Evolutionary conservation across 2,113 vertebrate species (phyloP), one percentile per base, ranked within the genome.

Genomic region (Python bivittatus): DNA sequence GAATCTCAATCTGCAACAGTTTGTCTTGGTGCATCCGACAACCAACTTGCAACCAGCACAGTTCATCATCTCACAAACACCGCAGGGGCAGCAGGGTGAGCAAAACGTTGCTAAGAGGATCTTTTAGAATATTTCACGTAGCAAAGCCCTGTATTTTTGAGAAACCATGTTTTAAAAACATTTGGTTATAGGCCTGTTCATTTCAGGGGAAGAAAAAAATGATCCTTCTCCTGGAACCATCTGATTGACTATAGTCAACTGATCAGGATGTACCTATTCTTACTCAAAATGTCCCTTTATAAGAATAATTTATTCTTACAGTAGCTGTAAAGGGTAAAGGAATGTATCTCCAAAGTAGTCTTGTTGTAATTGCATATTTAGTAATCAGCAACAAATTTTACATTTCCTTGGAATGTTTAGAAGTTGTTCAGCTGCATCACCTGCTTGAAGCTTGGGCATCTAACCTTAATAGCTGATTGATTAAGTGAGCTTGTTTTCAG

Each of bases 51-150:
- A 99, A 95, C 98, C 98, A 89, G 97, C 99, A 93, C 99, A 99
- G 98, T 99, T 99, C 95, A 99, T 99, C 98, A 99, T 99, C 98
- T 99, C 99, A 95, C 99, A 99, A 98, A 98, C 99, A 88, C 98
- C 98, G 92, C 99, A 98, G 98, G 98, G 98, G 97, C 99, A 99
- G 97, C 99, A 99, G 98, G 98, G 99, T 99, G 94, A 97, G 98
- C 93, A 8, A 86, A 58, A 57, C 86, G 90, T 95, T 93, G 93
- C 61, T 20, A 56, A 58, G 90, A 91, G 52, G 27, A 91, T 2
- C 25, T 6, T 17, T 0, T 1, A 53, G 15, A 90, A 42, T 0
- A 1, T 44, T 89, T 83, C 86, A 38, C 22, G 0, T 22, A 38
- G 52, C 60, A 68, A 27, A 56, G 13, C n/a, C 33, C 25, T 85